Percentiles rank a stretch among this genome's conserved stretches.
Conservation (phyloP, 2,888 invertebrate species). For the Drosophila greeni region DNA sequence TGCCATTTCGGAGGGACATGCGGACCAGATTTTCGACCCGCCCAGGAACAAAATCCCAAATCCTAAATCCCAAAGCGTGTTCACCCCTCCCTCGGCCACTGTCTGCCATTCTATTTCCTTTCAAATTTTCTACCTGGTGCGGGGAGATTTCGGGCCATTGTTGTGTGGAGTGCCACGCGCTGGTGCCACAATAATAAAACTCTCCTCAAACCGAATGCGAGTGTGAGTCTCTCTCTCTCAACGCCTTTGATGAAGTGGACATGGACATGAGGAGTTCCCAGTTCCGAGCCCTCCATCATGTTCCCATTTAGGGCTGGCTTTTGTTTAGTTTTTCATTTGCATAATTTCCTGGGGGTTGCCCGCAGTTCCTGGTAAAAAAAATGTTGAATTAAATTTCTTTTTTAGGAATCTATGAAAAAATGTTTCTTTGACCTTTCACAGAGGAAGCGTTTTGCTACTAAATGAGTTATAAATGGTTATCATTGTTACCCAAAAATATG, state of each 20-base stretch:
- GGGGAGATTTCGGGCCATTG: slow-evolving; percentile 29
- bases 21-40: slow-evolving; percentile 21
- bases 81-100: slow-evolving; percentile 25
- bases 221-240: slow-evolving; percentile 36
- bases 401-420: slow-evolving; percentile 2
- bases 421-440: slow-evolving; percentile 22
- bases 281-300: slow-evolving; percentile 18
- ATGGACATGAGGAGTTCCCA: slow-evolving; percentile 49
- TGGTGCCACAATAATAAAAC: slow-evolving; percentile 34
- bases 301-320: slow-evolving; percentile 26
- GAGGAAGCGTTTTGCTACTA: slow-evolving; percentile 10
- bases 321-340: slow-evolving; percentile 59
- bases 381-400: slow-evolving; percentile 16
- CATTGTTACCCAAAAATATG: slow-evolving; percentile 2
- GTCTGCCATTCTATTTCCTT: slow-evolving; percentile 32
- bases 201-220: slow-evolving; percentile 28
- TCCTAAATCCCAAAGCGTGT: slow-evolving; percentile 22
- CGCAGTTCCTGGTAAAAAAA: slow-evolving; percentile 43
- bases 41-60: slow-evolving; percentile 10
- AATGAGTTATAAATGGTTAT: slow-evolving; percentile 24
- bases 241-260: slow-evolving; percentile 67
- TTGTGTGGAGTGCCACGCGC: slow-evolving; percentile 46
- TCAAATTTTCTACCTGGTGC: slow-evolving; percentile 31
- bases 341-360: slow-evolving; percentile 62
- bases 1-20: slow-evolving; percentile 18